These are phyloP conservation scores for Nephrotoma flavescens DNA, from an alignment of 2,888 invertebrate species.

Conservation along the genomic window DNA sequence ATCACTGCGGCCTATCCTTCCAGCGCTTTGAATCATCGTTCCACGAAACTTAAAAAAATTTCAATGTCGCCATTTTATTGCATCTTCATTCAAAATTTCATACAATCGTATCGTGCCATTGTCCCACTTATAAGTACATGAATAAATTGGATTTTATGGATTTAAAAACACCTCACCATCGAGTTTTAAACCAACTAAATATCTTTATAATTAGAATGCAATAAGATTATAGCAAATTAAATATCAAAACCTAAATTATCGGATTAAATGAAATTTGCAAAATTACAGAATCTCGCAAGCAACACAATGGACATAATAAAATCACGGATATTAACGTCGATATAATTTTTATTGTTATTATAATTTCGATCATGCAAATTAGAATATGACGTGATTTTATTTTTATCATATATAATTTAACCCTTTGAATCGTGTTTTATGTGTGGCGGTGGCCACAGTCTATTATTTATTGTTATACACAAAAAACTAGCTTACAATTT, in stretches of 20 bases:
- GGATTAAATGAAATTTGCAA: background rate
- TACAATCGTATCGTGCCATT: too few relatives aligned
- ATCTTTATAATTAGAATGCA: background rate
- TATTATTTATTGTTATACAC: background rate
- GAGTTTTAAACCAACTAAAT: background rate
- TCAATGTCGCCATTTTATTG: too few relatives aligned
- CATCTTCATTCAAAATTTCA: too few relatives aligned
- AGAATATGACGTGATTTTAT: background rate
- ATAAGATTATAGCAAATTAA: background rate
- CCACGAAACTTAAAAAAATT: too few relatives aligned
- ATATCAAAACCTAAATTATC: background rate
- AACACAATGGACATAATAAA: background rate
- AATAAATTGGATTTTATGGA: background rate
- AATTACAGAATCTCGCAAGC: background rate
- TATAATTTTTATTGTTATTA: background rate
- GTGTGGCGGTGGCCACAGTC: background rate
- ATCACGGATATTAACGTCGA: background rate
- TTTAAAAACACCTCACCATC: background rate
- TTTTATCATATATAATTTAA: background rate
- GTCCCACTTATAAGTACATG: background rate
- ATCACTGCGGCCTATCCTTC: too few relatives aligned
- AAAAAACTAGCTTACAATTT: background rate
- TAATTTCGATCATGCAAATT: background rate
- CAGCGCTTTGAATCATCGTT: too few relatives aligned
- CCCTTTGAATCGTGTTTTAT: background rate